phyloP scores from a whole-genome alignment of 2,888 invertebrate genomes.

The Acleris literana region DNA sequence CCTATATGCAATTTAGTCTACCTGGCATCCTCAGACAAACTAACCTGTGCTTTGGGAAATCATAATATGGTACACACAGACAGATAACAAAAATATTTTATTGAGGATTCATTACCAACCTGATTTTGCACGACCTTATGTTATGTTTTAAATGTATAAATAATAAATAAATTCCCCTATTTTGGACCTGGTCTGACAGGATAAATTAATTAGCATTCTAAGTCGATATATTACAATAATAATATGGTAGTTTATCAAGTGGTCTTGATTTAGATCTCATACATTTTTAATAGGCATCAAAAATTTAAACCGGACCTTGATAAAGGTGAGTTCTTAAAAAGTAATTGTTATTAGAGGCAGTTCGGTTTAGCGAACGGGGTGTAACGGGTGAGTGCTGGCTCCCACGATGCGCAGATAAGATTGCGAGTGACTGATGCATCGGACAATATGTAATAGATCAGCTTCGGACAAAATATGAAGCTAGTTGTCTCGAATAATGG shows the following conservation, averaged over 20 bases:
- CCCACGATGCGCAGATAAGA: constrained; percentile 79
- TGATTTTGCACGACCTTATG: not conserved
- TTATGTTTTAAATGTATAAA: not conserved
- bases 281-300: constrained; percentile 12
- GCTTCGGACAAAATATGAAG: constrained; percentile 63
- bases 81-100: no score
- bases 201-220: not conserved
- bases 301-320: not conserved
- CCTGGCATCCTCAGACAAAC: no score
- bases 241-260: not conserved
- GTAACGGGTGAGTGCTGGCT: constrained; percentile 56
- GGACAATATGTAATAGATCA: constrained; percentile 79
- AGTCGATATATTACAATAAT: not conserved
- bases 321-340: not conserved
- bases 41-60: no score
- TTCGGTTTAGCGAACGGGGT: constrained; percentile 35
- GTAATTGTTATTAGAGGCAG: constrained; percentile 24
- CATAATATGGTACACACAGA: no score
- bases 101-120: no score
- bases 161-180: not conserved
- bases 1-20: not conserved
- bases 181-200: not conserved
- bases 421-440: constrained; percentile 77
- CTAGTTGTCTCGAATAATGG: constrained; percentile 62
- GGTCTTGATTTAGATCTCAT: constrained; percentile 10